Evolutionary conservation across 2,888 invertebrate species (phyloP).

Genomic region (Chorisops tibialis): DNA sequence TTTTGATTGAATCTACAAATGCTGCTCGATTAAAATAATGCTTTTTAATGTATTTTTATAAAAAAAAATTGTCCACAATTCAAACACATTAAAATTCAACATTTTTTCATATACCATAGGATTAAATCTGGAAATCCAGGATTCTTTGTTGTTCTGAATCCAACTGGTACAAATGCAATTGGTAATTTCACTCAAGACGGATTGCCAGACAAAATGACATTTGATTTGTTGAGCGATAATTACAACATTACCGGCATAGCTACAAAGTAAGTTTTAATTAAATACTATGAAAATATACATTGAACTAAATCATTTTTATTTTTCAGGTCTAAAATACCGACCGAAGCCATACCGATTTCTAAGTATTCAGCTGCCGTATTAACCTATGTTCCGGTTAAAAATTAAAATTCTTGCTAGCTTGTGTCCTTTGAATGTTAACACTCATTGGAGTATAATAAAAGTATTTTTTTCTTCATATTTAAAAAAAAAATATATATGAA

Average conservation of each 20-base stretch:
- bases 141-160: constrained; percentile 69
- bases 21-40: too few relatives aligned
- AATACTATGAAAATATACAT: too few relatives aligned
- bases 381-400: constrained; percentile 63
- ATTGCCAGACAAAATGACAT: constrained; percentile 61
- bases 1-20: too few relatives aligned
- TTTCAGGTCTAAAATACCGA: constrained; percentile 59
- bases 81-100: constrained; percentile 33
- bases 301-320: constrained; percentile 36
- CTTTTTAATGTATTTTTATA: too few relatives aligned
- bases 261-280: constrained; percentile 40
- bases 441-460: too few relatives aligned
- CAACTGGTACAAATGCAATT: constrained; percentile 52
- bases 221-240: constrained; percentile 58
- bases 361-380: constrained; percentile 63
- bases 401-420: too few relatives aligned
- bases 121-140: constrained; percentile 72
- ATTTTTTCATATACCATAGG: constrained; percentile 50
- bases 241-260: constrained; percentile 46
- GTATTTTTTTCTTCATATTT: too few relatives aligned
- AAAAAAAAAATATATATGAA: too few relatives aligned
- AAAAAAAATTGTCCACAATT: not conserved
- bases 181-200: constrained; percentile 58
- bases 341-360: constrained; percentile 59
- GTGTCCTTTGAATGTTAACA: too few relatives aligned